Evolutionary conservation across 2,888 invertebrate species (phyloP).

Genomic region (Melipona bicolor): DNA sequence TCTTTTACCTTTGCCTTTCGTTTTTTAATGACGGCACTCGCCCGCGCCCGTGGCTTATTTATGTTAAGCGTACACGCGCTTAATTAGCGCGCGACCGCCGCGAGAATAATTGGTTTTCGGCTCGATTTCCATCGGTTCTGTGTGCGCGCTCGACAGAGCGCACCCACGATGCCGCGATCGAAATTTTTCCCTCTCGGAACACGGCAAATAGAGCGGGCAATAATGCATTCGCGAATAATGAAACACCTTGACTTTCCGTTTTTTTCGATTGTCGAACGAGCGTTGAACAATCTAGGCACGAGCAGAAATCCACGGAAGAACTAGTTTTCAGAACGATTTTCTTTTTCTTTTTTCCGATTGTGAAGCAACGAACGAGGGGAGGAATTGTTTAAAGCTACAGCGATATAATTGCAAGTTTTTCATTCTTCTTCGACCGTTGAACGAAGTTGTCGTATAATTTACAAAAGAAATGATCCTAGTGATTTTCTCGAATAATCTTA

Average conservation of each 20-base stretch:
- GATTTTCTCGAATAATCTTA: too few relatives aligned
- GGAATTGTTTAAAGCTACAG: too few relatives aligned
- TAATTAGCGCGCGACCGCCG: constrained; percentile 64
- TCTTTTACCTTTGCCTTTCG: constrained; percentile 45
- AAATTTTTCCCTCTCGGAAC: constrained; percentile 3
- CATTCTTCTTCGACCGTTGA: too few relatives aligned
- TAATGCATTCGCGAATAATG: background rate
- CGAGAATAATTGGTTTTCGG: constrained; percentile 72
- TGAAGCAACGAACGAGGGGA: too few relatives aligned
- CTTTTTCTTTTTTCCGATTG: background rate
- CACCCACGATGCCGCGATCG: background rate
- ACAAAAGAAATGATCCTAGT: too few relatives aligned
- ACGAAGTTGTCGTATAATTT: too few relatives aligned
- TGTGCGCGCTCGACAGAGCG: background rate
- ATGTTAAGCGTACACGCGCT: constrained; percentile 54
- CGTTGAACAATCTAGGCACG: background rate
- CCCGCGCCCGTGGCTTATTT: constrained; percentile 57
- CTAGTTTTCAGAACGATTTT: background rate
- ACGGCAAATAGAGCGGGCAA: background rate
- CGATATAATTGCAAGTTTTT: too few relatives aligned
- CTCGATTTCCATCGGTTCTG: constrained; percentile 54
- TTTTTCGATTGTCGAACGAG: background rate
- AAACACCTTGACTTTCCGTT: background rate
- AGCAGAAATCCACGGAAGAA: background rate
- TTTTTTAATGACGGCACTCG: constrained; percentile 42